These are phyloP conservation scores for Conus betulinus DNA, from an alignment of 1,140 invertebrate species.

Conservation along the genomic window DNA sequence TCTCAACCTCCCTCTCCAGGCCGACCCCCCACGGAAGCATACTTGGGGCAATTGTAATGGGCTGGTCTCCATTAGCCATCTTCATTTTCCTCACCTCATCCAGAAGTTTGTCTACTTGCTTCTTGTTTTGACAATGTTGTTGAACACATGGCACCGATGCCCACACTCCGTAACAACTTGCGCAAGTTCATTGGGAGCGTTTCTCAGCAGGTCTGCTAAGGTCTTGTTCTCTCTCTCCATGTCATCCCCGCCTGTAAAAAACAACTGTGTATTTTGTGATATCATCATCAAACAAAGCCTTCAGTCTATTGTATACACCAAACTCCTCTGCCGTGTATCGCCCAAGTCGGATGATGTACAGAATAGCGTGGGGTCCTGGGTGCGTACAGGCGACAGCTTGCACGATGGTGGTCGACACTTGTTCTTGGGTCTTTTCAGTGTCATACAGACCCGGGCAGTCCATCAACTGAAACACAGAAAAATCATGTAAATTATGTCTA, in stretches of 20 bases:
- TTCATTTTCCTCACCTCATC: constrained; percentile 20
- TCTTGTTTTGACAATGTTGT: constrained; percentile 17
- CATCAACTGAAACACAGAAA: constrained; percentile 27
- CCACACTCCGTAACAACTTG: constrained; percentile 14
- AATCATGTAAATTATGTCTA: too few species aligned
- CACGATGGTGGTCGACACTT: constrained; percentile 32
- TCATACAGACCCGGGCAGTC: constrained; percentile 47
- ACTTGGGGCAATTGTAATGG: constrained; percentile 28
- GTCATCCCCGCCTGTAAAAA: constrained; percentile 28
- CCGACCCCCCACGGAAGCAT: neutral
- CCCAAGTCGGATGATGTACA: constrained; percentile 31
- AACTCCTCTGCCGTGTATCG: constrained; percentile 43
- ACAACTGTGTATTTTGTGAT: constrained; percentile 36
- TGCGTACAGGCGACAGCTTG: constrained; percentile 42
- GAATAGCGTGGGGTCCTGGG: constrained; percentile 43
- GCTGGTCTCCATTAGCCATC: neutral
- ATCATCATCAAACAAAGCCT: constrained; percentile 37
- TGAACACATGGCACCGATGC: constrained; percentile 6
- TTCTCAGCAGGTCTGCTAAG: neutral
- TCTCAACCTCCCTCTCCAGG: constrained; percentile 15
- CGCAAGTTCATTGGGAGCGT: neutral
- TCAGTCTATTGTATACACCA: constrained; percentile 30
- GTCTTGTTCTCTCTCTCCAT: neutral
- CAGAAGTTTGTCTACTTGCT: constrained; percentile 21
- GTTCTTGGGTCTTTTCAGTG: constrained; percentile 31